phyloP scores from a whole-genome alignment of 2,888 invertebrate species.

The Cabera pusaria region DNA sequence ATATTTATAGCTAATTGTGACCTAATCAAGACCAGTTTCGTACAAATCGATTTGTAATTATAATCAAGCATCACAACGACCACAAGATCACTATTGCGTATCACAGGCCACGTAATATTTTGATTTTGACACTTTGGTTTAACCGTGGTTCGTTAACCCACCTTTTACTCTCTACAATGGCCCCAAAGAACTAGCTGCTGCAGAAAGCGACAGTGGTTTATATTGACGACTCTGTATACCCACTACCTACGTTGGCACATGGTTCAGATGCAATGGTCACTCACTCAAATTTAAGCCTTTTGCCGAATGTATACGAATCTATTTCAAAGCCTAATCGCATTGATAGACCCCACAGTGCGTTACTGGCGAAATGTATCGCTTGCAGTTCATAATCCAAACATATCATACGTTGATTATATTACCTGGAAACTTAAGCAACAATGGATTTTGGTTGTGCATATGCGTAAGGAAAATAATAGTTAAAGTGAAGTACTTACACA shows the following conservation, averaged over 20 bases:
- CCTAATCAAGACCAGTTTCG: conserved; percentile 8
- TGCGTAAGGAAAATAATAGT: conserved; percentile 44
- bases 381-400: conserved; percentile 43
- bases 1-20: conserved; percentile 20
- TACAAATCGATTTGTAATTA: conserved; percentile 14
- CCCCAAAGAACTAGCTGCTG: conserved; percentile 71
- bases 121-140: conserved; percentile 44
- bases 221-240: conserved; percentile 68
- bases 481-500: no score
- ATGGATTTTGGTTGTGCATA: conserved; percentile 27
- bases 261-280: conserved; percentile 44
- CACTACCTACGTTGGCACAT: conserved; percentile 66
- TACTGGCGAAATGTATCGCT: conserved; percentile 46
- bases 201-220: conserved; percentile 78
- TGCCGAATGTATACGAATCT: conserved; percentile 32
- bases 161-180: conserved; percentile 74
- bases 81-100: conserved; percentile 36
- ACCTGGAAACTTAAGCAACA: conserved; percentile 66
- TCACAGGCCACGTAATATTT: conserved; percentile 49
- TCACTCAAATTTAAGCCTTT: conserved; percentile 57
- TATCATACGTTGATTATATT: conserved; percentile 40
- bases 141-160: conserved; percentile 63
- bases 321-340: conserved; percentile 21
- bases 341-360: conserved; percentile 36
- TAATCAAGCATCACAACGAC: conserved; percentile 14